Evolutionary conservation across 2,113 vertebrate genomes (phyloP), one percentile per base, ranked within the genome.

Genomic region (Festucalex cinctus): DNA sequence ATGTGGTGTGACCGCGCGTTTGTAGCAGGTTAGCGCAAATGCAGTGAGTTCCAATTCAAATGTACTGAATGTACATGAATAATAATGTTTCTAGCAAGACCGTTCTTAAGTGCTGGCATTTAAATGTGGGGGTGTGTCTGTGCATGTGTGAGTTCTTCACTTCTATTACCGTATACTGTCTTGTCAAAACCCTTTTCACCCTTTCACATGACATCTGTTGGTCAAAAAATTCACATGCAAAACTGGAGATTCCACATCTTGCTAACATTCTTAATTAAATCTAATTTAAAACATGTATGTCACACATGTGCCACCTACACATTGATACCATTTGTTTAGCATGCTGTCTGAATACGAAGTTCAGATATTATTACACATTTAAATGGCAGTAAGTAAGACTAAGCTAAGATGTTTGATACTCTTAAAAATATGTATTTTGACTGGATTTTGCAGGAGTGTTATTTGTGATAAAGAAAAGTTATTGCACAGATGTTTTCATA

Each of bases 41-140:
- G 67, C 20, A 22, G 71, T 43, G 28, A 26, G 69, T 49, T 60
- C 28, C 64, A 26, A 68, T 70, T 70, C 39, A 39, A 24, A 14
- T 72, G 61, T 59, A 26, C 24, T 63, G 16, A 61, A 64, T 64
- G 49, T 63, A 46, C 63, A 71, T 77, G 63, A 75, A 76, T 77
- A 26, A 64, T 66, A 22, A 61, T 76, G 48, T 71, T 71, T 73
- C 70, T 39, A 58, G 57, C 66, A 60, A 58, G 46, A 61, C 37
- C 9, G 17, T 46, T 14, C 9, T 51, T 56, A 53, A 70, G 63
- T 32, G 39, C 37, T 36, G 24, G 20, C 36, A 6, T 71, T 41
- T 63, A 43, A 56, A 9, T 62, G 36, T 57, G 66, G 57, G 43
- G 61, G 37, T 77, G 24, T 53, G n/a, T 65, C 43, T 68, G 60